A percentile compares a stretch with the other conserved stretches of the same genome.
These are phyloP conservation scores for Hydrophis major DNA, from an alignment of 2,797 vertebrate species.

Conservation along the genomic window DNA sequence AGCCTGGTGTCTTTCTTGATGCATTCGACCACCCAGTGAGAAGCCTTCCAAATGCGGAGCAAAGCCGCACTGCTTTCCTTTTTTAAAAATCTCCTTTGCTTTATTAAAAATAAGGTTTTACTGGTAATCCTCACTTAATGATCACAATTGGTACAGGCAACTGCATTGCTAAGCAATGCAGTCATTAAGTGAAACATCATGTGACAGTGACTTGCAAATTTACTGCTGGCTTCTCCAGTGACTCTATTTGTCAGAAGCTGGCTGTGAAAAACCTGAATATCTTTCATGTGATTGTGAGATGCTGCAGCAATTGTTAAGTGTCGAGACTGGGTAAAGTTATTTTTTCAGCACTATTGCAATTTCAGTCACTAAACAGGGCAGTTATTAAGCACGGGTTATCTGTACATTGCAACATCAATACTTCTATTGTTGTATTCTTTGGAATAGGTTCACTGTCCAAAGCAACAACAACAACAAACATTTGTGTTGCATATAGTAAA, in stretches of 20 bases:
- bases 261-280: neutral
- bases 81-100: neutral
- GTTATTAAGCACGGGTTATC: neutral
- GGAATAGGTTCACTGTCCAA: neutral
- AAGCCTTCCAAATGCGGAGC: too few species aligned
- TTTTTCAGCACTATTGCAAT: neutral
- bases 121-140: neutral
- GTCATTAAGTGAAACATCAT: neutral
- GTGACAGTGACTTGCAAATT: neutral
- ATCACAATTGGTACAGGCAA: neutral
- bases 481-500: neutral
- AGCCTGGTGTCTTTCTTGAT: too few species aligned
- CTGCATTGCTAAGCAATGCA: neutral
- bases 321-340: neutral
- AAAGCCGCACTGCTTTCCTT: too few species aligned
- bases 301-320: neutral
- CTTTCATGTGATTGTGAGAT: neutral
- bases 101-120: neutral
- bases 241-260: neutral
- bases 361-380: neutral
- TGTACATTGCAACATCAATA: neutral
- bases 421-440: neutral
- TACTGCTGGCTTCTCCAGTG: neutral
- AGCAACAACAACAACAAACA: neutral
- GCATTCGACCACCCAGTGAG: too few species aligned